A percentile compares a stretch with the other conserved stretches of the same genome.
Conservation (phyloP, 2,888 invertebrate genomes). For the Micoletzkya japonica region DNA sequence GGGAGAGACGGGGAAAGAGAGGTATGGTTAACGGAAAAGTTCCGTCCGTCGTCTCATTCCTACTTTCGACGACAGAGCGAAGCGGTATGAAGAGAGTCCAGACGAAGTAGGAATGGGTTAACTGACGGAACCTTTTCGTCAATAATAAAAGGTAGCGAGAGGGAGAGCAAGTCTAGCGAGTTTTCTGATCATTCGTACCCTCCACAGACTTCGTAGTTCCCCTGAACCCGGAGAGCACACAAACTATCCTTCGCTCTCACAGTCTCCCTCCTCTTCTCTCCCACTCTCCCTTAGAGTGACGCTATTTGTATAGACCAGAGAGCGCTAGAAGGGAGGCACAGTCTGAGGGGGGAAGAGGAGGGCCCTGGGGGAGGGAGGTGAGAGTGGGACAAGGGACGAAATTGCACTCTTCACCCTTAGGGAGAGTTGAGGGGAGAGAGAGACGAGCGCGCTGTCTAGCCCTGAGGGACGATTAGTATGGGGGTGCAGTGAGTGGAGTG, state of each 20-base stretch:
- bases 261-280: background rate
- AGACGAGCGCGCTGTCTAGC: background rate
- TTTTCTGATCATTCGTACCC: no score
- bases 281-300: background rate
- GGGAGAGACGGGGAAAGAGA: no score
- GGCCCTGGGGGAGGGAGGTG: background rate
- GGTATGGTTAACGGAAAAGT: no score
- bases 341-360: background rate
- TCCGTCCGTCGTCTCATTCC: background rate
- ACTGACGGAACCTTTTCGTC: background rate
- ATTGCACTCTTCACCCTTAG: no score
- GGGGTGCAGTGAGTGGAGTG: background rate
- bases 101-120: background rate
- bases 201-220: background rate
- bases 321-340: background rate
- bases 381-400: no score
- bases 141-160: background rate
- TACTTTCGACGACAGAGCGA: constrained; percentile 19
- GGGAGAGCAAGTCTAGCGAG: constrained; percentile 2
- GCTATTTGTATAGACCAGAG: background rate
- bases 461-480: background rate
- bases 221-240: background rate
- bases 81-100: background rate
- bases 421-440: background rate
- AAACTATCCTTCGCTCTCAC: background rate